A percentile compares a stretch with the other conserved stretches of the same genome.
Conservation (phyloP, 2,113 vertebrate genomes). For the Misgurnus mizolepis region DNA sequence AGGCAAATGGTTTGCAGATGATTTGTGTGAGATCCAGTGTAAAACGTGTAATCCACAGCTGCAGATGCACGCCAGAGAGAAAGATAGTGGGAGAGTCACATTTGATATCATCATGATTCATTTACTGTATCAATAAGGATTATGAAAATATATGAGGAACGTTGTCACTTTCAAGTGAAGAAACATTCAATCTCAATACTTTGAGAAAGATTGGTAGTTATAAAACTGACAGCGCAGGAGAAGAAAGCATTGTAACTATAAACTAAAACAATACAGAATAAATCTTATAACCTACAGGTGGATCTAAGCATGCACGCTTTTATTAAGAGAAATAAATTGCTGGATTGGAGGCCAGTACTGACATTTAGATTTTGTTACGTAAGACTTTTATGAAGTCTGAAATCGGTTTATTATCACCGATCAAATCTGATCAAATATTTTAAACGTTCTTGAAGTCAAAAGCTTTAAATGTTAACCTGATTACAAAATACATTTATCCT, state of each 20-base stretch:
- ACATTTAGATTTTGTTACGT: slow-evolving; percentile 1
- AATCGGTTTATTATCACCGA: background rate
- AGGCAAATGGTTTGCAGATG: slow-evolving; percentile 53
- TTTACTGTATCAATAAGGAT: too few species aligned
- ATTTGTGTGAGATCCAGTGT: slow-evolving; percentile 16
- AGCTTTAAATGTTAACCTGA: background rate
- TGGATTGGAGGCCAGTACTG: background rate
- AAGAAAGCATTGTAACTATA: slow-evolving; percentile 9
- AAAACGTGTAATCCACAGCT: slow-evolving; percentile 1
- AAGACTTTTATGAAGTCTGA: background rate
- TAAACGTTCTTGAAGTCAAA: background rate
- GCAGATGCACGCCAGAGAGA: background rate
- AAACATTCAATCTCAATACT: background rate
- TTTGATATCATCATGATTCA: background rate
- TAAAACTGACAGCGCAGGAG: slow-evolving; percentile 47
- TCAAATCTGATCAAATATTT: background rate
- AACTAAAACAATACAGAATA: slow-evolving; percentile 23
- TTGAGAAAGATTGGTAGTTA: background rate
- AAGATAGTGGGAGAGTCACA: background rate
- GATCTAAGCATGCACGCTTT: slow-evolving; percentile 18
- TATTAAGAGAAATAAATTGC: too few species aligned
- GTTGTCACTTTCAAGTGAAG: slow-evolving; percentile 30
- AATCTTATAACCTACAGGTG: slow-evolving; percentile 7
- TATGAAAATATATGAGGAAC: too few species aligned
- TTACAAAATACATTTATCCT: background rate